These are phyloP conservation scores for Drosophila seguyi DNA, from an alignment of 1,140 invertebrate genomes.

Conservation along the genomic window DNA sequence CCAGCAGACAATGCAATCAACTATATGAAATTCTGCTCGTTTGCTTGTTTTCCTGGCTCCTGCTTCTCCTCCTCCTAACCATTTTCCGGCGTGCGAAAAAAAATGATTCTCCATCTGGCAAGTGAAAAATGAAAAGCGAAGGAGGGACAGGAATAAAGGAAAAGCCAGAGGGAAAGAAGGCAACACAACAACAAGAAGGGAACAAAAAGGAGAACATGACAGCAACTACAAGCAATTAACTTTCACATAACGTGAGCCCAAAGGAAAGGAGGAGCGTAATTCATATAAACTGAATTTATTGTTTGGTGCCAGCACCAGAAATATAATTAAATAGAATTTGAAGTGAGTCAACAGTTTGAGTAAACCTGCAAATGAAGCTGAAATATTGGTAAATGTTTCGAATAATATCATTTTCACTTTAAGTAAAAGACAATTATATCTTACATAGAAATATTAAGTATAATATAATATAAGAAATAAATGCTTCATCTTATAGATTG, in stretches of 20 bases:
- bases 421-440: neutral
- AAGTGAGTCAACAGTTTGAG: constrained; percentile 20
- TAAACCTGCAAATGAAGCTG: neutral
- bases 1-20: constrained; percentile 60
- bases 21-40: constrained; percentile 62
- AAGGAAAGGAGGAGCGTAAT: constrained; percentile 6
- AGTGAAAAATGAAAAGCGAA: constrained; percentile 50
- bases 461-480: no score
- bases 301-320: constrained; percentile 33
- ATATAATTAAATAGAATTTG: constrained; percentile 41
- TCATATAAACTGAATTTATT: constrained; percentile 43
- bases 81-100: constrained; percentile 27
- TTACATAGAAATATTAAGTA: no score
- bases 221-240: constrained; percentile 59
- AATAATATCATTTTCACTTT: neutral
- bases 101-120: constrained; percentile 53
- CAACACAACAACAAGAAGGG: neutral
- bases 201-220: constrained; percentile 14
- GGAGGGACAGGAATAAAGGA: constrained; percentile 9
- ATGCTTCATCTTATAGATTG: no score
- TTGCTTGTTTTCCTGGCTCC: constrained; percentile 28
- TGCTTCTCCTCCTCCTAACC: neutral
- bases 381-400: neutral
- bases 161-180: constrained; percentile 8
- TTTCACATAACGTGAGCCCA: constrained; percentile 38